Percentiles rank a stretch among this genome's conserved stretches.
These are phyloP conservation scores for Ctenosaura bakeri DNA, from an alignment of 2,797 vertebrate genomes.

Conservation along the genomic window DNA sequence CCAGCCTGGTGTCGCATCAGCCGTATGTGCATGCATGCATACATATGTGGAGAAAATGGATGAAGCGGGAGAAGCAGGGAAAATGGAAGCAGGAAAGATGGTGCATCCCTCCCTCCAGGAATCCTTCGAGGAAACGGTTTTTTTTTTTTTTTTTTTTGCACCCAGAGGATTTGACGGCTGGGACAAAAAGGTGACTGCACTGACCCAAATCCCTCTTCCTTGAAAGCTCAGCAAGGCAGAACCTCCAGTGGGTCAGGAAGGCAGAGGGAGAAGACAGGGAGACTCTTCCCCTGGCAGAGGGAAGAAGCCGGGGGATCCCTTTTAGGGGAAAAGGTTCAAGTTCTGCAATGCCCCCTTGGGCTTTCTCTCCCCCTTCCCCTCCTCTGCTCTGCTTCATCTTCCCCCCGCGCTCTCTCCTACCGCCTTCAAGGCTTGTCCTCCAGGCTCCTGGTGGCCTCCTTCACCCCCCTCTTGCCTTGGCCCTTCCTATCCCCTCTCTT, in stretches of 20 bases:
- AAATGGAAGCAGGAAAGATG: neutral
- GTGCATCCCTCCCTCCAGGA: neutral
- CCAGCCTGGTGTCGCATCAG: neutral
- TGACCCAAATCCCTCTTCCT: neutral
- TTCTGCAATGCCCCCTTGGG: too few species aligned
- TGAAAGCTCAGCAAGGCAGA: neutral
- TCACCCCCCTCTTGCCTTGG: neutral
- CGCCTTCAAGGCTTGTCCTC: neutral
- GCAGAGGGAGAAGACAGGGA: neutral
- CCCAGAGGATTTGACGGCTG: neutral
- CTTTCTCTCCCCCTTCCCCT: neutral
- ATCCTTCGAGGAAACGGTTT: neutral
- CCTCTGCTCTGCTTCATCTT: neutral
- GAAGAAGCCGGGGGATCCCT: neutral
- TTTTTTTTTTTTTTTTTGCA: neutral
- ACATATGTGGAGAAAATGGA: neutral
- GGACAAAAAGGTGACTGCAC: neutral
- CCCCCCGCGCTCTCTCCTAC: neutral
- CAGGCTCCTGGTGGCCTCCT: neutral
- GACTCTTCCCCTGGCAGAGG: neutral
- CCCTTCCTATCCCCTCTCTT: neutral
- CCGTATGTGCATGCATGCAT: neutral
- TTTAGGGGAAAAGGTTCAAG: neutral
- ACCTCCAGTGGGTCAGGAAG: neutral
- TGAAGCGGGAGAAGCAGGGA: neutral